Percentiles rank a stretch among this genome's conserved stretches.
phyloP scores from a whole-genome alignment of 1,140 invertebrate genomes.

The Sycophila sp. region DNA sequence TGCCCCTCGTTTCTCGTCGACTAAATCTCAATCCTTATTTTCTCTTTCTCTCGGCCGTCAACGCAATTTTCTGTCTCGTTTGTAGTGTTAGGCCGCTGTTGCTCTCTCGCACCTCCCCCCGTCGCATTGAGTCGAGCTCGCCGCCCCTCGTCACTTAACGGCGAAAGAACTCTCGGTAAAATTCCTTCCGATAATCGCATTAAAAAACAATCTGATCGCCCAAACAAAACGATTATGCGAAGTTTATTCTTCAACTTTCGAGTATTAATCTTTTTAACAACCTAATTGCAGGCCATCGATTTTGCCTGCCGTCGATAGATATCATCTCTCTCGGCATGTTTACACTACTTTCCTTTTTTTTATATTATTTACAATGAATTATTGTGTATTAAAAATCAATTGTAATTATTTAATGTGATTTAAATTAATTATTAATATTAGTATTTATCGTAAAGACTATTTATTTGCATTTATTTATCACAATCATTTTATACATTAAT shows the following conservation, averaged over 20 bases:
- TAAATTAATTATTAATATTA: too few species aligned
- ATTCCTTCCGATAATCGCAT: conserved; percentile 32
- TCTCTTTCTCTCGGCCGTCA: conserved; percentile 17
- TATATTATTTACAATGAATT: too few species aligned
- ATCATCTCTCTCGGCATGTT: too few species aligned
- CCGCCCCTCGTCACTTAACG: conserved; percentile 15
- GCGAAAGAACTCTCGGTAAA: conserved; percentile 24
- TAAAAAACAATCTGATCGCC: conserved; percentile 29
- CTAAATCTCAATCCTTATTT: conserved; percentile 16
- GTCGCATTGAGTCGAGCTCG: background rate
- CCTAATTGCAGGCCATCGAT: too few species aligned
- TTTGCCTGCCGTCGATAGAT: too few species aligned
- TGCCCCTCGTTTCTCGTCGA: conserved; percentile 5
- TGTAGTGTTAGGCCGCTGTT: conserved; percentile 1
- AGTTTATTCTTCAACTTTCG: background rate
- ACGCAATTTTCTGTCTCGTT: conserved; percentile 35
- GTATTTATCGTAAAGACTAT: too few species aligned
- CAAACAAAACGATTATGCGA: conserved; percentile 10
- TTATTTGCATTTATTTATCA: too few species aligned
- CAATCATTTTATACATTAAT: too few species aligned
- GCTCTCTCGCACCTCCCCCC: background rate
- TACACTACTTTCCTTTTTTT: too few species aligned
- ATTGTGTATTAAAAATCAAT: too few species aligned
- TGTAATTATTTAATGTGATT: too few species aligned
- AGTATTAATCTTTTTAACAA: conserved; percentile 2